phyloP scores from a whole-genome alignment of 2,797 vertebrate species.

The Notamacropus eugenii region DNA sequence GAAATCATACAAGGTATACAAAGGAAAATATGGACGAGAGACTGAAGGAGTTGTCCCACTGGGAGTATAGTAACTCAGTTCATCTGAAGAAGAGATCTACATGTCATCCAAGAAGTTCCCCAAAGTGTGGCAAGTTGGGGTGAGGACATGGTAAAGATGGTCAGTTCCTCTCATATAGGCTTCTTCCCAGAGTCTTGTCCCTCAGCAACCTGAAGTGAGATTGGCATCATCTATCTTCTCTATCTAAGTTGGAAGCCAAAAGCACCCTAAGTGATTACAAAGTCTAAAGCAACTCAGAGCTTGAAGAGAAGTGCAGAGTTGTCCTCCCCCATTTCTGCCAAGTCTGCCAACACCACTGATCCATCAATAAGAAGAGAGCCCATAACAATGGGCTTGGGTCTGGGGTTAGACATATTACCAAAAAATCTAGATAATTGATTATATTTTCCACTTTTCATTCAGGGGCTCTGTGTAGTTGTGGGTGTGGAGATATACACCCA shows the following conservation, averaged over 20 bases:
- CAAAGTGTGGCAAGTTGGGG: not conserved
- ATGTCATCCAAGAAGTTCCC: not conserved
- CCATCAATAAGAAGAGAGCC: not conserved
- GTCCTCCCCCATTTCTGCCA: not conserved
- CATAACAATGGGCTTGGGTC: not conserved
- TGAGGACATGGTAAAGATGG: not conserved
- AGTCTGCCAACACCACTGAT: not conserved
- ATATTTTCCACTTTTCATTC: conserved; percentile 18
- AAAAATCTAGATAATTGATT: conserved; percentile 38
- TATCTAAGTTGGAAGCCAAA: not conserved
- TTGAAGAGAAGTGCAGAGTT: not conserved
- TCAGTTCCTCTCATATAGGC: not conserved
- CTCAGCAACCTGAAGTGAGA: not conserved
- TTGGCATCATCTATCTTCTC: not conserved
- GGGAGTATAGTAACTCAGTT: not conserved
- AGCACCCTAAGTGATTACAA: not conserved
- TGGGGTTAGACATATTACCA: not conserved
- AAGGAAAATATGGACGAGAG: not conserved
- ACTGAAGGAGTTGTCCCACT: not conserved
- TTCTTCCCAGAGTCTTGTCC: not conserved
- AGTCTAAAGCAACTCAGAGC: not conserved
- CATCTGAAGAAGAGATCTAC: not conserved
- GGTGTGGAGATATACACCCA: not conserved
- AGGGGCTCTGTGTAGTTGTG: conserved; percentile 11
- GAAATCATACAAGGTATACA: not conserved